Evolutionary conservation across 2,888 invertebrate genomes (phyloP).

Genomic region (Agriopis aurantiaria): DNA sequence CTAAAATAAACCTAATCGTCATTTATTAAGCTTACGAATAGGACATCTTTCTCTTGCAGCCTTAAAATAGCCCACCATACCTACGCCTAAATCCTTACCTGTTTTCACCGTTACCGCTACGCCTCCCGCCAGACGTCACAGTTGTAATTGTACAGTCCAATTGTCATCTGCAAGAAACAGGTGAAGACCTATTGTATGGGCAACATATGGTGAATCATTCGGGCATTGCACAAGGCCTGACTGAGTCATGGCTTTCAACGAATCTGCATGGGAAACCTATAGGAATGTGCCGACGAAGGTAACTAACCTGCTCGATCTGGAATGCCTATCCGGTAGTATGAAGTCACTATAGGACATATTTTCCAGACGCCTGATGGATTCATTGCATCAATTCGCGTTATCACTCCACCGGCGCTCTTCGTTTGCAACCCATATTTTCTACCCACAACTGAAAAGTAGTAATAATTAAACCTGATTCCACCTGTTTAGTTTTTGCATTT

Average conservation of each 20-base stretch:
- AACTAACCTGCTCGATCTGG: slow-evolving; percentile 38
- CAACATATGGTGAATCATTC: slow-evolving; percentile 54
- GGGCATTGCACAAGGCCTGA: slow-evolving; percentile 45
- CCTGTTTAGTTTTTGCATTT: no score
- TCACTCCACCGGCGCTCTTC: not conserved
- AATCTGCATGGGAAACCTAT: slow-evolving; percentile 61
- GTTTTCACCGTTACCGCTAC: slow-evolving; percentile 49
- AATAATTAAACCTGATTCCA: no score
- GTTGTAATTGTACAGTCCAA: slow-evolving; percentile 33
- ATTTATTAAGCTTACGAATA: not conserved
- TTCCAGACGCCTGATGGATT: not conserved
- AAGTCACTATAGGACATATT: slow-evolving; percentile 4
- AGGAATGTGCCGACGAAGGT: slow-evolving; percentile 52
- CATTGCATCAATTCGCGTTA: not conserved
- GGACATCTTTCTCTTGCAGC: not conserved
- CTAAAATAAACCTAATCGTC: no score
- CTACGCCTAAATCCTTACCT: slow-evolving; percentile 23
- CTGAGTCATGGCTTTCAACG: slow-evolving; percentile 56
- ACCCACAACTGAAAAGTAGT: no score
- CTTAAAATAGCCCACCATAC: not conserved
- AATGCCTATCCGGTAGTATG: slow-evolving; percentile 29
- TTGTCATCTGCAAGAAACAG: slow-evolving; percentile 49
- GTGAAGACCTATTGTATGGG: slow-evolving; percentile 47
- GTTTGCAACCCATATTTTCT: no score
- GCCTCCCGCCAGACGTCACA: slow-evolving; percentile 47